A percentile compares a stretch with the other conserved stretches of the same genome.
Conservation (phyloP, 2,797 vertebrate species). For the Lithobates pipiens region DNA sequence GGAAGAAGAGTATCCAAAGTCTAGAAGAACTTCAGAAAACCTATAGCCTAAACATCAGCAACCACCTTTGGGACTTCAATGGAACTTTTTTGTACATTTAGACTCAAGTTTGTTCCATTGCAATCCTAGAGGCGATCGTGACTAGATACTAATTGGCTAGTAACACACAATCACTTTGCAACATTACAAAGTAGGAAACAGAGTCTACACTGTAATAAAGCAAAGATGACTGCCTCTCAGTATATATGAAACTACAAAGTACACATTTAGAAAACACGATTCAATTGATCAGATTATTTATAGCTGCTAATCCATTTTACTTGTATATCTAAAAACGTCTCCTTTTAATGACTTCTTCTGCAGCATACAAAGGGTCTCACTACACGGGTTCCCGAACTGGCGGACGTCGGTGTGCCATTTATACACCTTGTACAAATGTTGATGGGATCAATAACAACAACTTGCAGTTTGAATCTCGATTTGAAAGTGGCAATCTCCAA, state of each 20-base stretch:
- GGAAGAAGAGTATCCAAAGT: too few species aligned
- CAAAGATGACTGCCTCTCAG: too few species aligned
- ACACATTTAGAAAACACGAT: background rate
- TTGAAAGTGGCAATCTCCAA: slow-evolving; percentile 94
- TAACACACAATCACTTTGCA: background rate
- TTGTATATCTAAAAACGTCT: background rate
- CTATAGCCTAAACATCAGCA: too few species aligned
- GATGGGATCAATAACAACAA: slow-evolving; percentile 70
- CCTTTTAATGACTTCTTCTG: background rate
- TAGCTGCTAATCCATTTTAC: background rate
- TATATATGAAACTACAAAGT: too few species aligned
- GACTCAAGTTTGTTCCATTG: background rate
- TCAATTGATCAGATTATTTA: background rate
- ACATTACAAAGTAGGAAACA: background rate
- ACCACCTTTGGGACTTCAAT: too few species aligned
- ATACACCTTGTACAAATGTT: slow-evolving; percentile 58
- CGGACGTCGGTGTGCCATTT: slow-evolving; percentile 76
- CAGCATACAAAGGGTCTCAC: slow-evolving; percentile 73
- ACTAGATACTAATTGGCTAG: background rate
- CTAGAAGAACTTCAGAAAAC: too few species aligned
- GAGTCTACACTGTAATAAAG: background rate
- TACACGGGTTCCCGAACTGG: slow-evolving; percentile 84
- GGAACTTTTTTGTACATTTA: too few species aligned
- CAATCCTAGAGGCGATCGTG: background rate
- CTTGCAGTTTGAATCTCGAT: slow-evolving; percentile 92